Evolutionary conservation across 2,888 invertebrate species (phyloP), one percentile per base, ranked within the genome.

Genomic region (Drosophila greeni): DNA sequence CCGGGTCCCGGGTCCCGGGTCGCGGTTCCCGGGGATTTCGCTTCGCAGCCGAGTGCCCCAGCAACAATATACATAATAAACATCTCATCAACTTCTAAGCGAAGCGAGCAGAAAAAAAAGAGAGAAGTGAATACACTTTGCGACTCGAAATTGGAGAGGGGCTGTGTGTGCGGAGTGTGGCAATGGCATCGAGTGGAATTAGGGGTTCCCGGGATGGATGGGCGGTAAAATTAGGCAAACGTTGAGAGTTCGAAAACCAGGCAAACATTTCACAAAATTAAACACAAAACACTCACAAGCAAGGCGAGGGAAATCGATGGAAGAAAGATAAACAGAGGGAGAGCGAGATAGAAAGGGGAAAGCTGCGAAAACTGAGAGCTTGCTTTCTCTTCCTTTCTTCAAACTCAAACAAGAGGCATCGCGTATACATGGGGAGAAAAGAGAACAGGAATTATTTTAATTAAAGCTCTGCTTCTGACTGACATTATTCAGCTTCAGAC

Each of bases 71-170:
- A 71, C 76, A 78, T 76, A 76, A 78, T 76, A 78, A 79, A 71
- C 74, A 76, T 71, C 61, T 78, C 75, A 76, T 77, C 68, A 75
- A 62, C 62, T 74, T 69, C 60, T 61, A 55, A 59, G 69, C 48
- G 37, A 49, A 29, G 42, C 49, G 37, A 9, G 33, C 18, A 62
- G 18, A 20, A 45, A 16, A 49, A 61, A 60, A 43, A 7, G 1
- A 29, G 14, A 43, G 45, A 42, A 45, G 37, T 42, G 55, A 59
- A 62, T 56, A 64, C 58, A 59, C 58, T 59, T 72, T 59, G 59
- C 48, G 57, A 57, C 49, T 52, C 58, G 48, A 47, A 45, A 14
- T n/a, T 34, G 53, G 42, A 18, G 33, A 45, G 53, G 51, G 49
- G 5, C 12, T 52, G 37, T 37, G 26, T 36, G 18, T 11, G 24